Evolutionary conservation across 2,797 vertebrate species (phyloP), one percentile per base, ranked within the genome.

Genomic region (Schizopygopsis pylzovi): DNA sequence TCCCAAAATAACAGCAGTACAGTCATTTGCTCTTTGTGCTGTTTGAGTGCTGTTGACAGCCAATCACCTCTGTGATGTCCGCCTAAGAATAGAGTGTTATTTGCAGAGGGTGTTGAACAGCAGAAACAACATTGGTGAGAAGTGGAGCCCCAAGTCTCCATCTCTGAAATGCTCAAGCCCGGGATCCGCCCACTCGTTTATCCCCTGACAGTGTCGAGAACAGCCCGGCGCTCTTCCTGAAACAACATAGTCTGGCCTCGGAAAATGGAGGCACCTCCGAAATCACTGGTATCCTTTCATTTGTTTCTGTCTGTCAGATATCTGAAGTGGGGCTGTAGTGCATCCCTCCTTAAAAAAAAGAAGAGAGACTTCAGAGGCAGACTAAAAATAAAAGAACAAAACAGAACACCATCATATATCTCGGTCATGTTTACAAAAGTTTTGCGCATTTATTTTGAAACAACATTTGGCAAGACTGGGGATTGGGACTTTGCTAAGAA

Each of bases 141-240:
- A 85, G 73, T 78, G 85, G n/a, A 84, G 67, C 65, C 73, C 79
- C 63, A n/a, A 83, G 79, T 81, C 81, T 85, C 83, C 83, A 88
- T 85, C 68, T 84, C 86, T 86, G 76, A 81, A 88, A 81, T 89
- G 87, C 22, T 18, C 84, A 87, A 59, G 47, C 72, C 71, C 47
- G 15, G 49, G 54, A 85, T 84, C 88, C 81, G 70, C 89, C 89
- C 85, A 89, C 88, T 87, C 37, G 28, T 49, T 59, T 88, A 77
- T 89, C 88, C 86, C 85, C 67, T 87, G 86, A 90, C 86, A 83
- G 61, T 79, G 72, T 61, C 63, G 33, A 88, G 87, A 90, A 85
- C 77, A 88, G 65, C 82, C 83, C 78, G 63, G 77, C 43, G 47
- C 86, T 68, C 41, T 25, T 45, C 9, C 63, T 56, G 43, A 56